These are phyloP conservation scores for Tachuris rubrigastra DNA, from an alignment of 2,113 vertebrate genomes.

Conservation along the genomic window DNA sequence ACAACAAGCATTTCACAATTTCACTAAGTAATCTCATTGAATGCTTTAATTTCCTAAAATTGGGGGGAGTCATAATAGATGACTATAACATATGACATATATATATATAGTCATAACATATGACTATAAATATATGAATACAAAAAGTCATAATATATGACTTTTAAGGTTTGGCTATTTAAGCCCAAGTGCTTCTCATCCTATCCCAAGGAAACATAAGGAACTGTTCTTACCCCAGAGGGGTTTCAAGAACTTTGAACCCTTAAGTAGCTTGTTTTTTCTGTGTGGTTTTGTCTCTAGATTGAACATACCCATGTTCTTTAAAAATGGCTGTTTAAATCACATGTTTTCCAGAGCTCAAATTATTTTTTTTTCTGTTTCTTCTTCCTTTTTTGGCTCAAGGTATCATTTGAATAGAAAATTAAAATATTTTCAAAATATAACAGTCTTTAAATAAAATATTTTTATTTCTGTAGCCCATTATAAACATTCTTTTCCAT, in stretches of 20 bases:
- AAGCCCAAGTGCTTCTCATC: neutral
- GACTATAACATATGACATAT: too few relatives aligned
- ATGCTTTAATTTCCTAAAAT: neutral
- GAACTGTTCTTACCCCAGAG: neutral
- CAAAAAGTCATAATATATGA: neutral
- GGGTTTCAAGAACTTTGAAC: neutral
- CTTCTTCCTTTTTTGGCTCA: neutral
- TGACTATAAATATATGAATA: too few relatives aligned
- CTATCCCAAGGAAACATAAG: neutral
- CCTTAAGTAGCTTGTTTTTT: neutral
- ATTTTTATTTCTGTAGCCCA: neutral
- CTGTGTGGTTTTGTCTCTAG: neutral
- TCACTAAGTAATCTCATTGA: neutral
- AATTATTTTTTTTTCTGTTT: neutral
- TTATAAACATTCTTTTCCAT: neutral
- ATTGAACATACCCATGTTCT: neutral
- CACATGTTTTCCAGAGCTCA: neutral
- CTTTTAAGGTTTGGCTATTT: neutral
- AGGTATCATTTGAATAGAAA: neutral
- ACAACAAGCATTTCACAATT: neutral
- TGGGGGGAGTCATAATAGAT: accelerated
- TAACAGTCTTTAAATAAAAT: neutral
- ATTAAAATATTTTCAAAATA: neutral
- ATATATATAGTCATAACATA: neutral
- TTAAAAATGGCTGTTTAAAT: neutral